Evolutionary conservation across 2,113 vertebrate genomes (phyloP).

Genomic region (Xenopus borealis): DNA sequence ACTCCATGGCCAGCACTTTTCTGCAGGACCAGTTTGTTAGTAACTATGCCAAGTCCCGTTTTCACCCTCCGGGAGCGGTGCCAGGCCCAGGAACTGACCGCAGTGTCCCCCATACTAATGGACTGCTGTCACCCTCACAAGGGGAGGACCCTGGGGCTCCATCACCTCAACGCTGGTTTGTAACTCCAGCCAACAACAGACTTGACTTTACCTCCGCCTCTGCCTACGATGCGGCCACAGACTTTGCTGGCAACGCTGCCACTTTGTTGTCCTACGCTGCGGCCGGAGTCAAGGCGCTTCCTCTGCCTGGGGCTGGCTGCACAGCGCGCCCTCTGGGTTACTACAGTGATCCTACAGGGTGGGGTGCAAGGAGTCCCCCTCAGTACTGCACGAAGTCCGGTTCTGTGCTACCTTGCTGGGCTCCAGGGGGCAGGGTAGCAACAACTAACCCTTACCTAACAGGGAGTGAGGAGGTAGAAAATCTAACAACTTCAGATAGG

Average conservation of each 20-base stretch:
- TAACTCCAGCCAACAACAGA: constrained; percentile 96
- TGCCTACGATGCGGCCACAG: constrained; percentile 88
- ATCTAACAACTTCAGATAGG: constrained; percentile 79
- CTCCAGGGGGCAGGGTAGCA: constrained; percentile 69
- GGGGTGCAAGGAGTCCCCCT: constrained; percentile 92
- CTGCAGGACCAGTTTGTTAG: constrained; percentile 99
- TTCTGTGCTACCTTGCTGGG: constrained; percentile 91
- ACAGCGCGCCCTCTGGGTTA: constrained; percentile 91
- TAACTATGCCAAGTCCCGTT: constrained; percentile 98
- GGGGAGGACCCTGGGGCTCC: constrained; percentile 82
- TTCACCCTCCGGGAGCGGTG: constrained; percentile 88
- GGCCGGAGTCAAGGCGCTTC: constrained; percentile 94
- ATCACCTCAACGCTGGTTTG: constrained; percentile 98
- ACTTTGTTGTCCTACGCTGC: constrained; percentile 96
- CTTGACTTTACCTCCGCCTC: constrained; percentile 96
- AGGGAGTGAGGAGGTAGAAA: constrained; percentile 85
- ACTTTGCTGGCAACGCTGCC: constrained; percentile 97
- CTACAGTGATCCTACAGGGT: constrained; percentile 93
- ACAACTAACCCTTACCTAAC: constrained; percentile 81
- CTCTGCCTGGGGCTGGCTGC: constrained; percentile 87
- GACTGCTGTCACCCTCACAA: constrained; percentile 96
- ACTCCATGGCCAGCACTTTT: constrained; percentile 95
- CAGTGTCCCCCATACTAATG: constrained; percentile 95
- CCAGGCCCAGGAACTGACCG: constrained; percentile 91
- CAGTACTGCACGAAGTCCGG: constrained; percentile 92